A percentile compares a stretch with the other conserved stretches of the same genome.
Evolutionary conservation across 2,113 vertebrate species (phyloP).

Genomic region (Percopsis transmontana): DNA sequence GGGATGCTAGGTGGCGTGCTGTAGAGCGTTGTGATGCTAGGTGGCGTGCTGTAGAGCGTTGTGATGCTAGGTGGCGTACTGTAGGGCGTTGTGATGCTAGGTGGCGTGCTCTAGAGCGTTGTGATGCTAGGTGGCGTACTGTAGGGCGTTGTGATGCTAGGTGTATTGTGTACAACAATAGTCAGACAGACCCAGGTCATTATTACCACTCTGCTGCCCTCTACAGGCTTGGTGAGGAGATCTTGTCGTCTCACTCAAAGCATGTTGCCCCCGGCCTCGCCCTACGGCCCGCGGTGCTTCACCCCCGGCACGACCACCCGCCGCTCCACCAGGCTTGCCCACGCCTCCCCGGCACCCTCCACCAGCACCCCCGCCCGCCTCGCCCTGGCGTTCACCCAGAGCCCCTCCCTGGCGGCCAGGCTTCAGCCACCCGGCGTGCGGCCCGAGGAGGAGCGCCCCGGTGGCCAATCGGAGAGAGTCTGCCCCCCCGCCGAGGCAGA

Average conservation of each 20-base stretch:
- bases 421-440: background rate
- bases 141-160: background rate
- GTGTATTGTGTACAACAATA: background rate
- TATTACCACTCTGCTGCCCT: background rate
- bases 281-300: conserved; percentile 27
- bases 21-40: no score
- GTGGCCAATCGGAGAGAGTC: no score
- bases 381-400: background rate
- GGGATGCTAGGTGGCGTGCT: no score
- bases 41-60: background rate
- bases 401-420: no score
- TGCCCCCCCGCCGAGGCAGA: no score
- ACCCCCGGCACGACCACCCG: conserved; percentile 59
- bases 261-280: conserved; percentile 38
- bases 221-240: conserved; percentile 60
- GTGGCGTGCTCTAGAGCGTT: background rate
- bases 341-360: background rate
- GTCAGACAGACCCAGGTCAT: background rate
- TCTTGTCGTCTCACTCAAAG: conserved; percentile 57
- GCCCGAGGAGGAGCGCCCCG: no score
- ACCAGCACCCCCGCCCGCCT: background rate
- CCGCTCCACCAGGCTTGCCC: conserved; percentile 9
- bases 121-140: background rate
- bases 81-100: background rate
- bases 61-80: background rate